Evolutionary conservation across 2,797 vertebrate genomes (phyloP).

Genomic region (Poecilia gillii): DNA sequence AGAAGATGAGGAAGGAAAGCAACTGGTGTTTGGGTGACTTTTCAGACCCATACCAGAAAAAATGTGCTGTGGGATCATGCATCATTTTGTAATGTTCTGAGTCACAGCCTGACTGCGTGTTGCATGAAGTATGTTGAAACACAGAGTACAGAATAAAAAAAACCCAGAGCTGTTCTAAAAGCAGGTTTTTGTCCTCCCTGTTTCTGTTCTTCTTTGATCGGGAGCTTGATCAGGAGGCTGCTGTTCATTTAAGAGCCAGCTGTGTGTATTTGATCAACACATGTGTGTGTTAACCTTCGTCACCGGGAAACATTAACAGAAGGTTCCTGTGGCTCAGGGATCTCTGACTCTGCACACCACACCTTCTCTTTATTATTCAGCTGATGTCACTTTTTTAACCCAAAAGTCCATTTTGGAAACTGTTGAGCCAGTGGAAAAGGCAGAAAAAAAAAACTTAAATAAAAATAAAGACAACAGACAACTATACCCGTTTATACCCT

Average conservation of each 20-base stretch:
- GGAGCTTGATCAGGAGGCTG: neutral
- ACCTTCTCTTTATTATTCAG: conserved; percentile 46
- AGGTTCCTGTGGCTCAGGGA: conserved; percentile 31
- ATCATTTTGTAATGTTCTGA: conserved; percentile 45
- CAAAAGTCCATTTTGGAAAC: conserved; percentile 19
- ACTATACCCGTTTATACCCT: neutral
- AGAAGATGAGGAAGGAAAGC: conserved; percentile 29
- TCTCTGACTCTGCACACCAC: conserved; percentile 43
- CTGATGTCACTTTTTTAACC: conserved; percentile 13
- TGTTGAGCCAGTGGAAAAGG: conserved; percentile 46
- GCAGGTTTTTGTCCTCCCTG: neutral
- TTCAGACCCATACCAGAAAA: conserved; percentile 8
- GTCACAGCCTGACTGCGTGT: conserved; percentile 37
- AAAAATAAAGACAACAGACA: neutral
- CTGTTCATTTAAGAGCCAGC: conserved; percentile 17
- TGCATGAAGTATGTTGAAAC: conserved; percentile 25
- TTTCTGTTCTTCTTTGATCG: neutral
- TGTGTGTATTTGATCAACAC: conserved; percentile 32
- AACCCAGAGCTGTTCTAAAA: neutral
- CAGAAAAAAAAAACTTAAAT: conserved; percentile 3
- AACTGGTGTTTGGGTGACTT: conserved; percentile 42
- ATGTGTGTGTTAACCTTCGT: conserved; percentile 16
- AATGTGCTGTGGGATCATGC: conserved; percentile 22
- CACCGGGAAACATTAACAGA: conserved; percentile 36
- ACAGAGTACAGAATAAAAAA: neutral